phyloP scores from a whole-genome alignment of 2,888 invertebrate genomes.

The Iselma pallidipennis region DNA sequence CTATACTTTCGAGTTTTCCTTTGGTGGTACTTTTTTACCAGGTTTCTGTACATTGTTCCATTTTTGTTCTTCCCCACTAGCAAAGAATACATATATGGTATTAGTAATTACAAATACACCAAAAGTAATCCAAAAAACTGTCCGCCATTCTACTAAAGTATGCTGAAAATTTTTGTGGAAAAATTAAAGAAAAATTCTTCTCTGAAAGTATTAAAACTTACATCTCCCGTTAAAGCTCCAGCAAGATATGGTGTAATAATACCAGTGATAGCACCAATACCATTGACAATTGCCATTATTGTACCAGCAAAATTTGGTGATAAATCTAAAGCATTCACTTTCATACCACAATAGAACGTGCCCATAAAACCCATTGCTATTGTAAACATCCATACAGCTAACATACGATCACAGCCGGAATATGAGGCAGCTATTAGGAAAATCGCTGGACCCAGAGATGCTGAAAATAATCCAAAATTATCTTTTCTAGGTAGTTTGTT shows the following conservation, averaged over 20 bases:
- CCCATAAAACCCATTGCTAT: slow-evolving; percentile 70
- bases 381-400: slow-evolving; percentile 62
- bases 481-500: neutral
- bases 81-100: slow-evolving; percentile 69
- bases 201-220: slow-evolving; percentile 49
- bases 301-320: slow-evolving; percentile 68
- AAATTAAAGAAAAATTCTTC: neutral
- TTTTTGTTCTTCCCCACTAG: slow-evolving; percentile 73
- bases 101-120: slow-evolving; percentile 70
- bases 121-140: slow-evolving; percentile 81
- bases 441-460: slow-evolving; percentile 65
- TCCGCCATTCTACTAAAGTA: slow-evolving; percentile 70
- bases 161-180: slow-evolving; percentile 57
- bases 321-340: slow-evolving; percentile 68
- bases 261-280: slow-evolving; percentile 65
- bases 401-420: slow-evolving; percentile 61
- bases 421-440: slow-evolving; percentile 67
- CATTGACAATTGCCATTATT: slow-evolving; percentile 67
- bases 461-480: slow-evolving; percentile 48
- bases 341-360: slow-evolving; percentile 69
- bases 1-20: neutral
- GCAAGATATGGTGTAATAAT: slow-evolving; percentile 65
- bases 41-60: slow-evolving; percentile 67
- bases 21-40: neutral
- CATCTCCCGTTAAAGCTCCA: slow-evolving; percentile 64